phyloP scores from a whole-genome alignment of 1,140 invertebrate genomes.

The Aethina tumida region DNA sequence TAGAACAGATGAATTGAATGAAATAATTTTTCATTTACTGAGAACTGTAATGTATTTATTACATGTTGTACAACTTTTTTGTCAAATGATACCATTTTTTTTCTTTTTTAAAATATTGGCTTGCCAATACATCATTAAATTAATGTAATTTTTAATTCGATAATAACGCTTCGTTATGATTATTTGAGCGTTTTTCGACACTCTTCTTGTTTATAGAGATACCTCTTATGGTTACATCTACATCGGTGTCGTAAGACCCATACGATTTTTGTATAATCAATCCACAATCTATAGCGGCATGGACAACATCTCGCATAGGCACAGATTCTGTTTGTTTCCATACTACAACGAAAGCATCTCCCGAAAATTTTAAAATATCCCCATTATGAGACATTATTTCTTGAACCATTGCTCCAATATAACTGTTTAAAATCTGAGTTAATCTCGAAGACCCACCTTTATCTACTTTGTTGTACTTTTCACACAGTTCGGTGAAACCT shows the following conservation, averaged over 20 bases:
- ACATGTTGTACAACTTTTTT: too few relatives aligned
- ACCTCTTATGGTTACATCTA: slow-evolving; percentile 43
- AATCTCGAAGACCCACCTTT: slow-evolving; percentile 51
- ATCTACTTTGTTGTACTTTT: slow-evolving; percentile 46
- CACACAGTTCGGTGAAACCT: slow-evolving; percentile 53
- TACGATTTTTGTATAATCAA: slow-evolving; percentile 53
- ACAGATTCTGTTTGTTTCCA: slow-evolving; percentile 34
- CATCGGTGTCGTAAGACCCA: slow-evolving; percentile 47
- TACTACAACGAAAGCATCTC: slow-evolving; percentile 46
- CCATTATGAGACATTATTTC: slow-evolving; percentile 46
- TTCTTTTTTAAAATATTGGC: too few relatives aligned
- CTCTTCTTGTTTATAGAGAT: too few relatives aligned
- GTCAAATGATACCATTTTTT: too few relatives aligned
- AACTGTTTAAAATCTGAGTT: slow-evolving; percentile 51
- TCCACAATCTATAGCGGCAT: slow-evolving; percentile 49
- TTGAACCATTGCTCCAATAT: slow-evolving; percentile 56
- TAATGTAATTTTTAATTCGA: too few relatives aligned
- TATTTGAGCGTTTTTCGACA: too few relatives aligned
- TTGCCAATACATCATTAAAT: too few relatives aligned
- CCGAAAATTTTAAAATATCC: slow-evolving; percentile 57
- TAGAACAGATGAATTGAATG: too few relatives aligned
- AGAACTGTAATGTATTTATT: too few relatives aligned
- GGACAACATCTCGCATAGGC: slow-evolving; percentile 45
- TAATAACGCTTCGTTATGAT: too few relatives aligned
- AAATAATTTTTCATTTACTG: too few relatives aligned